Percentiles rank a stretch among this genome's conserved stretches.
Conservation (phyloP, 2,888 invertebrate genomes). For the Mesoligia furuncula region DNA sequence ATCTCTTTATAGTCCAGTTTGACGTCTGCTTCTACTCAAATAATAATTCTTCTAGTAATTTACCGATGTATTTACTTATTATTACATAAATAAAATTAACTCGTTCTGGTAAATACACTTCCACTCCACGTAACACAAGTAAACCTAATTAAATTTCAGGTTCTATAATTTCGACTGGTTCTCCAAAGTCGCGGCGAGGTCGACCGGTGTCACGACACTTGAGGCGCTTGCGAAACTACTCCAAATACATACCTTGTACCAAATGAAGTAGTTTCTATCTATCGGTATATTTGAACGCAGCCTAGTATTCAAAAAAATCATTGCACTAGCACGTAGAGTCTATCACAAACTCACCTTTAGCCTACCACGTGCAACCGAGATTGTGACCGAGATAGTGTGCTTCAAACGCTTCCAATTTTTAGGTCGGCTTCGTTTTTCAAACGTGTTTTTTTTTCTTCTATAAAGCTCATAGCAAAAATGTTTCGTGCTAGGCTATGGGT, state of each 20-base stretch:
- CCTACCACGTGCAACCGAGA: conserved; percentile 14
- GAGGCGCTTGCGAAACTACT: conserved; percentile 58
- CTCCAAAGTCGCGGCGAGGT: conserved; percentile 69
- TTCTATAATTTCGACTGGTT: conserved; percentile 53
- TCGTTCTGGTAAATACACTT: conserved; percentile 4
- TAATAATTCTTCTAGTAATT: not conserved
- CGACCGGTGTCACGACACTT: conserved; percentile 71
- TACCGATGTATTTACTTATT: not conserved
- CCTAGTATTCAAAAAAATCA: conserved; percentile 13
- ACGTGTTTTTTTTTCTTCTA: not conserved
- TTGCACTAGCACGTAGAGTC: not conserved
- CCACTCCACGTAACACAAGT: conserved; percentile 32
- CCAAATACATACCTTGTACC: conserved; percentile 41
- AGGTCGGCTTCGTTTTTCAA: conserved; percentile 32
- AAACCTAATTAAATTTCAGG: conserved; percentile 43
- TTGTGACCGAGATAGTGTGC: not conserved
- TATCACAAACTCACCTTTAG: conserved; percentile 22
- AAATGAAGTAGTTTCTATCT: not conserved
- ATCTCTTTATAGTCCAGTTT: too few species aligned
- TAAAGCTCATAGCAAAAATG: not conserved
- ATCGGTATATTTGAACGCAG: conserved; percentile 2
- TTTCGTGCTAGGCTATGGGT: conserved; percentile 17
- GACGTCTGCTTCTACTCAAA: not conserved
- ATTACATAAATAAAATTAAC: conserved; percentile 7
- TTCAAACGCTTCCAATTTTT: conserved; percentile 16